phyloP scores from a whole-genome alignment of 2,113 vertebrate genomes.

The Pseudopipra pipra region DNA sequence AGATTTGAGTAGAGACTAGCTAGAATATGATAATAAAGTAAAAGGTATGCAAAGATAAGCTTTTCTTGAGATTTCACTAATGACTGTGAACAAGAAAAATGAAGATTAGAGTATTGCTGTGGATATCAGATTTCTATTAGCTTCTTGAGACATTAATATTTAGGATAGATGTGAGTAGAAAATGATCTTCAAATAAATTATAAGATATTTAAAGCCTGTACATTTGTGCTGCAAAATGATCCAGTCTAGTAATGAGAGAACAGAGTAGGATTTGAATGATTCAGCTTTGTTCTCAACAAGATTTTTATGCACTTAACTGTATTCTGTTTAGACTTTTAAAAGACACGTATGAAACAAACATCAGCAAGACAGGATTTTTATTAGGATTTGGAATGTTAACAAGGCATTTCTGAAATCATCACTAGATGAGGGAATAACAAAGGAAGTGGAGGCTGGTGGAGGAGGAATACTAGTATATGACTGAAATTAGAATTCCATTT shows the following conservation, averaged over 20 bases:
- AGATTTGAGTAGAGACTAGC: not conserved
- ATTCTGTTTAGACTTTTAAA: not conserved
- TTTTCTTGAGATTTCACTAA: constrained; percentile 40
- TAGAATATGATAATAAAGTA: not conserved
- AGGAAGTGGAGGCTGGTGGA: not conserved
- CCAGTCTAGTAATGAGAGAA: not conserved
- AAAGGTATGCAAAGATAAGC: constrained; percentile 18
- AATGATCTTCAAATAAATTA: constrained; percentile 49
- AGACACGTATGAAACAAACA: not conserved
- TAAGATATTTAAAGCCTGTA: constrained; percentile 55
- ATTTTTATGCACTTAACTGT: not conserved
- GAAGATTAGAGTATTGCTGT: constrained; percentile 35
- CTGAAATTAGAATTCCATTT: not conserved
- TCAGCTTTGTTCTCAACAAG: not conserved
- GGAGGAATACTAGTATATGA: not conserved
- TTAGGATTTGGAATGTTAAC: not conserved
- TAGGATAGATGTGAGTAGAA: constrained; percentile 29
- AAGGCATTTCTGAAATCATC: not conserved
- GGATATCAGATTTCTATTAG: constrained; percentile 49
- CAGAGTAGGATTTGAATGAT: not conserved
- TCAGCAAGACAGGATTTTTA: not conserved
- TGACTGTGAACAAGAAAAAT: constrained; percentile 6
- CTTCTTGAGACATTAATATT: constrained; percentile 50
- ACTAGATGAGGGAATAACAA: not conserved
- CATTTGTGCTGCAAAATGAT: constrained; percentile 13